These are phyloP conservation scores for Drosophila incognita DNA, from an alignment of 2,888 invertebrate genomes.

Conservation along the genomic window DNA sequence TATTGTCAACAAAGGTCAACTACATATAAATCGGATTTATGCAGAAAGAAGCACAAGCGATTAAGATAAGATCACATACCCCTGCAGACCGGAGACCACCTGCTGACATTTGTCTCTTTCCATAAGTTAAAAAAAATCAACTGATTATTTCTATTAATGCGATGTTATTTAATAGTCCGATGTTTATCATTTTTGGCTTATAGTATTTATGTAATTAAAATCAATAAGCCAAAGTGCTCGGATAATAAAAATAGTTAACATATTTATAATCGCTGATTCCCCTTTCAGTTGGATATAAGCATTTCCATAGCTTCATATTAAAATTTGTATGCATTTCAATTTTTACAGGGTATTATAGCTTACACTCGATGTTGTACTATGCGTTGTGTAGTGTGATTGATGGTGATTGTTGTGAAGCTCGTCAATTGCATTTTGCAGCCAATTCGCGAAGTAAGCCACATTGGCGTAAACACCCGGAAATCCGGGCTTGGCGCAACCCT, in stretches of 20 bases:
- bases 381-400: neutral
- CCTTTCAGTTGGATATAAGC: neutral
- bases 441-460: constrained; percentile 3
- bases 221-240: neutral
- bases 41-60: neutral
- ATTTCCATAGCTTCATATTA: neutral
- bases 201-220: neutral
- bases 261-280: neutral
- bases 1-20: no score
- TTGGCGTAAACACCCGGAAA: constrained; percentile 25
- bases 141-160: neutral
- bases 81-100: neutral
- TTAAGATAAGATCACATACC: neutral
- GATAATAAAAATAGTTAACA: neutral
- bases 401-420: constrained; percentile 3
- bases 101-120: neutral
- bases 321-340: neutral
- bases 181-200: neutral
- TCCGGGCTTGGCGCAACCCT: constrained; percentile 15
- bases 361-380: neutral
- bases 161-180: neutral
- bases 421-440: neutral
- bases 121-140: neutral
- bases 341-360: neutral
- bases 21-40: neutral